A percentile compares a stretch with the other conserved stretches of the same genome.
Conservation (phyloP, 2,888 invertebrate species). For the Chrysolina americana region DNA sequence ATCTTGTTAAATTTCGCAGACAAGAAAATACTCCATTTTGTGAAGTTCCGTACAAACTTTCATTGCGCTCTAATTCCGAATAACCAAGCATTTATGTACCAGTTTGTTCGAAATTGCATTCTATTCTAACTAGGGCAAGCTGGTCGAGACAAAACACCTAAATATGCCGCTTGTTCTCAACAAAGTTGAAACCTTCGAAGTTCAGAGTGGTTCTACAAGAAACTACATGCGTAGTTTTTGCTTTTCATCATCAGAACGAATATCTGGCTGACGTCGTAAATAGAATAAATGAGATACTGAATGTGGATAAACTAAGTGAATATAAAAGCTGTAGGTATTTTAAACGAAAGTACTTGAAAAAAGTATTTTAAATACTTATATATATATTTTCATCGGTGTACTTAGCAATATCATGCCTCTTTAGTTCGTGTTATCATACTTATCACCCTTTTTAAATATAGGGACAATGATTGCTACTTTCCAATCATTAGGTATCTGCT, state of each 20-base stretch:
- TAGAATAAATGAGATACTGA: too few relatives aligned
- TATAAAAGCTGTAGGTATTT: too few relatives aligned
- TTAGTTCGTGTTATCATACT: too few relatives aligned
- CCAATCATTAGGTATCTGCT: too few relatives aligned
- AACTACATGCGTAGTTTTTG: slow-evolving; percentile 14
- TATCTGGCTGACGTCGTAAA: too few relatives aligned
- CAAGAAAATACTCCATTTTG: slow-evolving; percentile 5
- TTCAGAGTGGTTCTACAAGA: neutral
- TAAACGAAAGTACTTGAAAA: too few relatives aligned
- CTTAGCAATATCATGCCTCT: too few relatives aligned
- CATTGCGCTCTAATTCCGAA: neutral
- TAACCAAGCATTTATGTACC: slow-evolving; percentile 11
- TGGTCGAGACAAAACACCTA: slow-evolving; percentile 10
- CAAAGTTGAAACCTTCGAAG: slow-evolving; percentile 14
- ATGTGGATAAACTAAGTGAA: too few relatives aligned
- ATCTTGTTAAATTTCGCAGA: neutral
- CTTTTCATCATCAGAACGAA: neutral
- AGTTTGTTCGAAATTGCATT: slow-evolving; percentile 8
- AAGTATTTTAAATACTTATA: too few relatives aligned
- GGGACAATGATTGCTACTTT: too few relatives aligned
- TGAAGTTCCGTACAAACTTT: slow-evolving; percentile 9
- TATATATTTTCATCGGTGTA: too few relatives aligned
- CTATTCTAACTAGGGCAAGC: neutral
- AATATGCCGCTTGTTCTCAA: slow-evolving; percentile 11
- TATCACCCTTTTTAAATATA: too few relatives aligned